Evolutionary conservation across 92 coral and sea anemone genomes (phyloP).

Genomic region (Virgularia gustaviana): DNA sequence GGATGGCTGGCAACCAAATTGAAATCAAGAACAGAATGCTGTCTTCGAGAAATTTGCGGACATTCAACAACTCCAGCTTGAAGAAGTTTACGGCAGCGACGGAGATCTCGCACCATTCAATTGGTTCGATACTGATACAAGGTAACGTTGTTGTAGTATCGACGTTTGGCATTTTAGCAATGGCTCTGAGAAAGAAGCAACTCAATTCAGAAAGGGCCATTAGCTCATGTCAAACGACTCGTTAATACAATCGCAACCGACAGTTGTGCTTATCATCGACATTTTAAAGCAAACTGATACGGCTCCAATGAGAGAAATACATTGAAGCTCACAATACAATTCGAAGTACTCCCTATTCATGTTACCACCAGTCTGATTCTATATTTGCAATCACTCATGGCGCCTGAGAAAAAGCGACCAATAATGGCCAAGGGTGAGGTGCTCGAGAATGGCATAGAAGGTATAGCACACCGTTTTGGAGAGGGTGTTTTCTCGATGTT

Average conservation of each 20-base stretch:
- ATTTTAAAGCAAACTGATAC: too few relatives aligned
- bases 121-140: constrained; percentile 24
- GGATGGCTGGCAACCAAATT: constrained; percentile 23
- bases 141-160: constrained; percentile 23
- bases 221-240: neutral
- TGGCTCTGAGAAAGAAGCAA: neutral
- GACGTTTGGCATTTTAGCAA: constrained; percentile 22
- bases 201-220: neutral
- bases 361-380: too few relatives aligned
- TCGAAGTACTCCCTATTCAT: too few relatives aligned
- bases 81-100: neutral
- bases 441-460: neutral
- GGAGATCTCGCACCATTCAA: constrained; percentile 28
- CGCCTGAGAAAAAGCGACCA: too few relatives aligned
- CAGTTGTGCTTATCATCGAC: neutral
- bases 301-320: too few relatives aligned
- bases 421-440: neutral
- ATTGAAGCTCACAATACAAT: too few relatives aligned
- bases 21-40: neutral
- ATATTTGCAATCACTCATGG: too few relatives aligned
- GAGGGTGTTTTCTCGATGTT: neutral
- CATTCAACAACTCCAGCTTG: neutral
- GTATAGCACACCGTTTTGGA: neutral
- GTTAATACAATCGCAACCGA: neutral
- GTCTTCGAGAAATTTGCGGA: constrained; percentile 6